A percentile compares a stretch with the other conserved stretches of the same genome.
Conservation (phyloP, 2,888 invertebrate genomes). For the Leptopilina drosophilae region DNA sequence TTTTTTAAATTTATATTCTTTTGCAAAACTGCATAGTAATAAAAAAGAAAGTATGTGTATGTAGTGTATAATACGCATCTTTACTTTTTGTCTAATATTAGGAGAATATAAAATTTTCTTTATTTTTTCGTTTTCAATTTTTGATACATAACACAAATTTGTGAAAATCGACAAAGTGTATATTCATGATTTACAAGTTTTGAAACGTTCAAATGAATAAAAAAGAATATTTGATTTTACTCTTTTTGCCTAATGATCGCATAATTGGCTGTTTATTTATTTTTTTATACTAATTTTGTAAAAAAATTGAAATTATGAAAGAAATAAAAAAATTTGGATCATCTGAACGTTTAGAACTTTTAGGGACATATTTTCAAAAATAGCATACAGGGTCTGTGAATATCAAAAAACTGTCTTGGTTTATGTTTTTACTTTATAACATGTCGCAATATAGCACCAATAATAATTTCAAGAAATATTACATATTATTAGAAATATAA, state of each 20-base stretch:
- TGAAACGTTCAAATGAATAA: no score
- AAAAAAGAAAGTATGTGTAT: constrained; percentile 19
- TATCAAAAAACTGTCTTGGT: not conserved
- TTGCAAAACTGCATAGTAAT: not conserved
- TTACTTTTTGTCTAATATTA: constrained; percentile 11
- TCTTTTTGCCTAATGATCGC: no score
- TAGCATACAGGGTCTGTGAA: constrained; percentile 26
- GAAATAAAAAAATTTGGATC: no score
- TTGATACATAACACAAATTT: not conserved
- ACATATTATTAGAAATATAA: not conserved
- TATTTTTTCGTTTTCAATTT: constrained; percentile 12
- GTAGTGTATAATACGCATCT: constrained; percentile 27
- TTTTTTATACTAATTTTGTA: no score
- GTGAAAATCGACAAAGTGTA: no score
- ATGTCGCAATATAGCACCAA: not conserved
- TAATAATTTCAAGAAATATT: not conserved
- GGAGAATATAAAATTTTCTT: constrained; percentile 23
- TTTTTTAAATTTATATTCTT: not conserved
- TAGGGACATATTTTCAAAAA: constrained; percentile 9
- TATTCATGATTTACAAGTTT: no score
- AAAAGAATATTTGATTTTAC: no score
- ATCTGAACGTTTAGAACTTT: no score
- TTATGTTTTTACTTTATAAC: not conserved
- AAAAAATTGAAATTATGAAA: no score
- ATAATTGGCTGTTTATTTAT: no score